Percentiles rank a stretch among this genome's conserved stretches.
Conservation (phyloP, 2,113 vertebrate species). For the Pardalotus punctatus region DNA sequence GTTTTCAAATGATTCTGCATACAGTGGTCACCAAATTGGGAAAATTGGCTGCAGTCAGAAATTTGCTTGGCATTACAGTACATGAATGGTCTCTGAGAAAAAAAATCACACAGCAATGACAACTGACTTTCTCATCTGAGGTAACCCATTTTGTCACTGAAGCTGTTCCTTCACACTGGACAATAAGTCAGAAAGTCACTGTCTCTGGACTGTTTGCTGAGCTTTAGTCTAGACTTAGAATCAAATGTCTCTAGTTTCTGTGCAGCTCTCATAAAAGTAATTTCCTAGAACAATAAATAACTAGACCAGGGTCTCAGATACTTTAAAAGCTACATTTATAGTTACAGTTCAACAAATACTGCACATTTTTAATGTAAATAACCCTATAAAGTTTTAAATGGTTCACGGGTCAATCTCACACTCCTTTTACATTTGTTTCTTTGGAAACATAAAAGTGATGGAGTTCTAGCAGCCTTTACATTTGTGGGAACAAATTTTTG, state of each 20-base stretch:
- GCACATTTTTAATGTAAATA: slow-evolving; percentile 46
- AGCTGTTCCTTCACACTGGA: not conserved
- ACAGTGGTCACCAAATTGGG: not conserved
- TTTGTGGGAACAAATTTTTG: slow-evolving; percentile 47
- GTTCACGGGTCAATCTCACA: slow-evolving; percentile 22
- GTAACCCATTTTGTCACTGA: not conserved
- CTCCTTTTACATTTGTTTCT: slow-evolving; percentile 1
- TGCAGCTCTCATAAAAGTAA: not conserved
- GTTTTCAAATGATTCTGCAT: not conserved
- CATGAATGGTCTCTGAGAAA: not conserved
- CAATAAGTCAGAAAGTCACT: not conserved
- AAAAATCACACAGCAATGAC: not conserved
- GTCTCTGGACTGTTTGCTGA: slow-evolving; percentile 13
- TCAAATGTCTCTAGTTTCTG: slow-evolving; percentile 20
- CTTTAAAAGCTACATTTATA: slow-evolving; percentile 20
- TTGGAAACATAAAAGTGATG: slow-evolving; percentile 20
- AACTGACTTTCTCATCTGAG: not conserved
- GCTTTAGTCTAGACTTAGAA: slow-evolving; percentile 50
- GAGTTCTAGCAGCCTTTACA: not conserved
- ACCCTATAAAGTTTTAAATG: slow-evolving; percentile 11
- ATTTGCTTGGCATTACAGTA: not conserved
- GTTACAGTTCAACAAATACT: slow-evolving; percentile 2
- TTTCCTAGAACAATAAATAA: slow-evolving; percentile 63
- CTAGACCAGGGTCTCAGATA: slow-evolving; percentile 21
- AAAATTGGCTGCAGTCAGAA: not conserved